Percentiles rank a stretch among this genome's conserved stretches.
phyloP scores from a whole-genome alignment of 2,113 vertebrate genomes.

The Columba janthina region DNA sequence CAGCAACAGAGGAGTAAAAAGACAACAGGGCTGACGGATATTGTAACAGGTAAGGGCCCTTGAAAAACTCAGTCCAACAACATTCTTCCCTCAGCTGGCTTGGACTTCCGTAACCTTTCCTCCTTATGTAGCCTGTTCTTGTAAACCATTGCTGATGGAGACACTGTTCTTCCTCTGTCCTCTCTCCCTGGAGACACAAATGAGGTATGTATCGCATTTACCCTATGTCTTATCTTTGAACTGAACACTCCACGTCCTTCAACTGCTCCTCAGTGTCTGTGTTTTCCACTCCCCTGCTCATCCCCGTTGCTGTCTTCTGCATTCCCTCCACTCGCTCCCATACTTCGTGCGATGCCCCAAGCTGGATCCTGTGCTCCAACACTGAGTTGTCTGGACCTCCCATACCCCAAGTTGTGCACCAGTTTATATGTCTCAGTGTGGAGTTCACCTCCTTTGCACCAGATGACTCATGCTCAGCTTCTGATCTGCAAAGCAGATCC shows the following conservation, averaged over 20 bases:
- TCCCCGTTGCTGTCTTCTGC: not conserved
- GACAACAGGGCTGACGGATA: not conserved
- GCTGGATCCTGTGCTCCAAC: not conserved
- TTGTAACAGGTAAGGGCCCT: not conserved
- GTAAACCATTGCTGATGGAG: constrained; percentile 10
- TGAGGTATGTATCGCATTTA: not conserved
- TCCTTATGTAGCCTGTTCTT: constrained; percentile 2
- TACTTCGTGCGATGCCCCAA: fast-evolving
- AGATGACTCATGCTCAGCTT: not conserved
- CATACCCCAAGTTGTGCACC: not conserved
- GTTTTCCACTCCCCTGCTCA: not conserved
- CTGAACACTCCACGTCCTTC: not conserved
- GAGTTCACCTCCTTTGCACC: not conserved
- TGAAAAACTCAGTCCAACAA: not conserved
- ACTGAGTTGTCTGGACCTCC: not conserved
- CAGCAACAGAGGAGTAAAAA: not conserved
- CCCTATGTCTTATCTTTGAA: not conserved
- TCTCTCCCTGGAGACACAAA: not conserved
- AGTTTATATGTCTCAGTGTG: not conserved
- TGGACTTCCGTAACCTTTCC: not conserved
- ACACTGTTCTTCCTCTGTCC: not conserved
- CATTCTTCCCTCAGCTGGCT: not conserved
- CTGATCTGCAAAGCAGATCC: not conserved
- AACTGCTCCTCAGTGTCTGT: not conserved
- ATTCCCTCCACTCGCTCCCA: not conserved